These are phyloP conservation scores for Caenorhabditis elegans DNA, from an alignment of 1,140 invertebrate species.

Conservation along the genomic window DNA sequence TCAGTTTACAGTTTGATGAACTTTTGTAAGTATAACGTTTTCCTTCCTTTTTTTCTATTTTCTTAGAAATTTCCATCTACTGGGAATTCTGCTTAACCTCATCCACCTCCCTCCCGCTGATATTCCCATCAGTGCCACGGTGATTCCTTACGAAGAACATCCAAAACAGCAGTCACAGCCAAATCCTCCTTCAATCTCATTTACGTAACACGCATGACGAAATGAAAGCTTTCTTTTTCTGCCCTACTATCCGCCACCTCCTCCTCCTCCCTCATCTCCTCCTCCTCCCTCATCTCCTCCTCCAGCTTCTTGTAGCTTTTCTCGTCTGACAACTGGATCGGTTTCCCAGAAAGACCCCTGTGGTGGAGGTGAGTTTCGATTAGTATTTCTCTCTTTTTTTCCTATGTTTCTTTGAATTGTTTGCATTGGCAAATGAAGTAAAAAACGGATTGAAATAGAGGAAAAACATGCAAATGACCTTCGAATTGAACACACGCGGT, in stretches of 20 bases:
- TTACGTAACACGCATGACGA: constrained; percentile 27
- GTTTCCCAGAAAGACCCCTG: not conserved
- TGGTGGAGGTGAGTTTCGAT: not conserved
- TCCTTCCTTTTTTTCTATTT: too few relatives aligned
- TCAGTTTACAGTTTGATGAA: too few relatives aligned
- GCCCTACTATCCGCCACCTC: not conserved
- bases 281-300: not conserved
- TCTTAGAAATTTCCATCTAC: too few relatives aligned
- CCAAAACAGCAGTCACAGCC: not conserved
- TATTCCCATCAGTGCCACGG: too few relatives aligned
- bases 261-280: not conserved
- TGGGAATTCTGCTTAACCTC: too few relatives aligned
- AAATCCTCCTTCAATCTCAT: not conserved
- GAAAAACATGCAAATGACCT: constrained; percentile 17
- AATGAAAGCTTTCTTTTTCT: constrained; percentile 20
- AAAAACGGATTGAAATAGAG: not conserved
- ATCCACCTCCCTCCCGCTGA: too few relatives aligned
- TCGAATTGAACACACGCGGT: not conserved
- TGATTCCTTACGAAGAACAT: not conserved
- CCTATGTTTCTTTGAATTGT: too few relatives aligned
- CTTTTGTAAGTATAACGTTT: too few relatives aligned
- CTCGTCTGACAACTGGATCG: not conserved
- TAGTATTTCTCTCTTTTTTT: not conserved
- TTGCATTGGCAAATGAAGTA: not conserved
- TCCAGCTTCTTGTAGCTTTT: too few relatives aligned